phyloP scores from a whole-genome alignment of 2,797 vertebrate genomes.

The Rhincodon typus region DNA sequence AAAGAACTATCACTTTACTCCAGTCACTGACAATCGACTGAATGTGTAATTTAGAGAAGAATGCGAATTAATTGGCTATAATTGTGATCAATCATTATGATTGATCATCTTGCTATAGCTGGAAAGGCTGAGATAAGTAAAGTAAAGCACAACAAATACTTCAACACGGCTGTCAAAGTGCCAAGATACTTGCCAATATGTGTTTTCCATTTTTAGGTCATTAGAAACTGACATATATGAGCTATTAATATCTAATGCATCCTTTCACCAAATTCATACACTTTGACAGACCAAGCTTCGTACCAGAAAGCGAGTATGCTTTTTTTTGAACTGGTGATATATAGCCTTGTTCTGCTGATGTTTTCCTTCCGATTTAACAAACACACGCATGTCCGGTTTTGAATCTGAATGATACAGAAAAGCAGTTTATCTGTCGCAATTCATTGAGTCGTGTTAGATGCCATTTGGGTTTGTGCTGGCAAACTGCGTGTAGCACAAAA shows the following conservation, averaged over 20 bases:
- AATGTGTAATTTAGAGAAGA: not conserved
- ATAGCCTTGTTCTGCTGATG: not conserved
- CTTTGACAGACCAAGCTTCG: not conserved
- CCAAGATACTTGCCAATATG: not conserved
- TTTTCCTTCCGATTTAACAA: not conserved
- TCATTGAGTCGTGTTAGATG: not conserved
- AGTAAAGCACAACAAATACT: not conserved
- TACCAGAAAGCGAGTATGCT: not conserved
- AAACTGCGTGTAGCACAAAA: not conserved
- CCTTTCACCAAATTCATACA: not conserved
- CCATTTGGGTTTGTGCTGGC: conserved; percentile 5
- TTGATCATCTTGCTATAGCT: not conserved
- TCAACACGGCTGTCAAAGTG: not conserved
- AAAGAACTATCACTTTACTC: not conserved
- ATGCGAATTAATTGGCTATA: not conserved
- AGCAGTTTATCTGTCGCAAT: not conserved
- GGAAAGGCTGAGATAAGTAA: not conserved
- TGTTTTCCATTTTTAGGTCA: not conserved
- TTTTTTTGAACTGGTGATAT: not conserved
- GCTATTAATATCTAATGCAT: not conserved
- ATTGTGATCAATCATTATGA: not conserved
- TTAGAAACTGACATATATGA: not conserved
- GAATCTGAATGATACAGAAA: not conserved
- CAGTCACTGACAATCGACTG: not conserved
- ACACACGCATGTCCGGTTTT: not conserved